Conservation (phyloP, 2,113 vertebrate genomes). For the Clarias macrocephalus region DNA sequence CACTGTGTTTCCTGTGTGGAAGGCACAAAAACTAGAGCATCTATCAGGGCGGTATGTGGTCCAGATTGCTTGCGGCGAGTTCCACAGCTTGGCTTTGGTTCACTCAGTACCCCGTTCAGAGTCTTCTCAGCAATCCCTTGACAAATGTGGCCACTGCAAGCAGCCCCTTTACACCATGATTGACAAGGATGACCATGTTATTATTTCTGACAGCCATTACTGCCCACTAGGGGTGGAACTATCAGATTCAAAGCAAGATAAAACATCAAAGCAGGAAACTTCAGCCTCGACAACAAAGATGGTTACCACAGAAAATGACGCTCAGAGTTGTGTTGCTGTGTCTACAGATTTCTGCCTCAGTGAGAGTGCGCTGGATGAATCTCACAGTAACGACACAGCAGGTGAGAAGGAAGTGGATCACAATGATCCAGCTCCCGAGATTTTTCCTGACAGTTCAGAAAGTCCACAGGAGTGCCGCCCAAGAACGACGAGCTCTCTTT, state of each 20-base stretch:
- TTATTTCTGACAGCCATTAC: slow-evolving; percentile 88
- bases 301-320: slow-evolving; percentile 2
- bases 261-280: slow-evolving; percentile 33
- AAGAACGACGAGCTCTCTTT: slow-evolving; percentile 60
- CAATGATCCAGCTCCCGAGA: not conserved
- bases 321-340: not conserved
- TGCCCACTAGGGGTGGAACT: slow-evolving; percentile 90
- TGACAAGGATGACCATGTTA: slow-evolving; percentile 82
- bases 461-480: slow-evolving; percentile 25
- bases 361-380: not conserved
- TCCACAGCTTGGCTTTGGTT: slow-evolving; percentile 93
- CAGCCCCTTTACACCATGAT: slow-evolving; percentile 82
- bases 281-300: slow-evolving; percentile 4
- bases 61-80: slow-evolving; percentile 88
- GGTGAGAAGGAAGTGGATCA: slow-evolving; percentile 40
- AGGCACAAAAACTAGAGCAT: slow-evolving; percentile 91
- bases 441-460: slow-evolving; percentile 17
- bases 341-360: slow-evolving; percentile 15
- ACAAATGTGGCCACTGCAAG: slow-evolving; percentile 82
- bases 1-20: slow-evolving; percentile 85
- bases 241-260: slow-evolving; percentile 68
- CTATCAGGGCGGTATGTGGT: slow-evolving; percentile 88
- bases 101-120: slow-evolving; percentile 76
- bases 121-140: slow-evolving; percentile 74
- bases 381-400: slow-evolving; percentile 28